Evolutionary conservation across 1,140 invertebrate species (phyloP).

Genomic region (Diuraphis noxia): DNA sequence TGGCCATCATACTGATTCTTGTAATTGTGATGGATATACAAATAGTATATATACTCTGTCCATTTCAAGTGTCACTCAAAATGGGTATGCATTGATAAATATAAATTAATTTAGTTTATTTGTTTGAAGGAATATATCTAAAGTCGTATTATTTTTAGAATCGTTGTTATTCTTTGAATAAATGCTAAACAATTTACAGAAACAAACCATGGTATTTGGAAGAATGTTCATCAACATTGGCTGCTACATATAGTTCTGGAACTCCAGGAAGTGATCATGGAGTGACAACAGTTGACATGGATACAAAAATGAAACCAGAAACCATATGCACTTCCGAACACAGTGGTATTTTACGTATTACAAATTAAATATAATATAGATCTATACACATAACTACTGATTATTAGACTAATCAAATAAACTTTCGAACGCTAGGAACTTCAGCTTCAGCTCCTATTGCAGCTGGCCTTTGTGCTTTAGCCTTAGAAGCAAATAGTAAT

Average conservation of each 20-base stretch:
- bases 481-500: conserved; percentile 83
- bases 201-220: conserved; percentile 86
- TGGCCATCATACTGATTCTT: conserved; percentile 90
- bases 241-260: conserved; percentile 93
- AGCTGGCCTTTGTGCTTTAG: conserved; percentile 92
- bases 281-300: conserved; percentile 71
- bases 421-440: conserved; percentile 66
- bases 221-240: conserved; percentile 90
- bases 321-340: conserved; percentile 77
- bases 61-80: conserved; percentile 94
- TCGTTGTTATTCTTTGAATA: background rate
- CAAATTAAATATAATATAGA: background rate
- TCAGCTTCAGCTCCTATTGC: conserved; percentile 95
- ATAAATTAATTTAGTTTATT: background rate
- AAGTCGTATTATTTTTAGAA: background rate
- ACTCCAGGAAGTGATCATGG: conserved; percentile 75
- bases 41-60: conserved; percentile 98
- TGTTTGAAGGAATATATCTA: background rate
- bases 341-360: conserved; percentile 65
- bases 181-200: conserved; percentile 44
- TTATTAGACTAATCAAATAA: background rate
- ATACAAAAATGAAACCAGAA: conserved; percentile 95
- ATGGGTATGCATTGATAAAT: conserved; percentile 72
- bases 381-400: background rate
- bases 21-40: conserved; percentile 98